Percentiles rank a stretch among this genome's conserved stretches.
Evolutionary conservation across 2,113 vertebrate species (phyloP).

Genomic region (Solea senegalensis): DNA sequence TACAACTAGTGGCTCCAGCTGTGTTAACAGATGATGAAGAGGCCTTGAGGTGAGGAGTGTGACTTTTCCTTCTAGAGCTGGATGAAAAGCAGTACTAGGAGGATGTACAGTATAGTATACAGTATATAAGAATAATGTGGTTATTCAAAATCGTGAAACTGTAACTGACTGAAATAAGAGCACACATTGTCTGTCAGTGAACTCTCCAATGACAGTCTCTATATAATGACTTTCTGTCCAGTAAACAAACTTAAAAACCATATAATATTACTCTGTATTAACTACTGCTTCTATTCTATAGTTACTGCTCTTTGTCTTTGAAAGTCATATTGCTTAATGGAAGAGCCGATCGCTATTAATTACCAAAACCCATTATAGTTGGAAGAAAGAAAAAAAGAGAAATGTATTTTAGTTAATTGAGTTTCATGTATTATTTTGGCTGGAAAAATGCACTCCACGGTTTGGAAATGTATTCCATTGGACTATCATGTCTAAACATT

Average conservation of each 20-base stretch:
- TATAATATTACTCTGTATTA: too few relatives aligned
- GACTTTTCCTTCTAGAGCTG: too few relatives aligned
- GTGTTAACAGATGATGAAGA: too few relatives aligned
- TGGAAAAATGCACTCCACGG: neutral
- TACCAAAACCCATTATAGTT: neutral
- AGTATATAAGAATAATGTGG: too few relatives aligned
- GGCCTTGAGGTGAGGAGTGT: too few relatives aligned
- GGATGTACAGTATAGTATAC: too few relatives aligned
- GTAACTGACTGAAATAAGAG: neutral
- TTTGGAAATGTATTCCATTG: neutral
- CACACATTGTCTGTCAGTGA: neutral
- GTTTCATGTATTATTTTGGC: conserved; percentile 13
- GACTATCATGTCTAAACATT: conserved; percentile 21
- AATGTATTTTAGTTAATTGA: neutral
- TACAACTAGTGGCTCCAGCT: too few relatives aligned
- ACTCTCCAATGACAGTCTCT: neutral
- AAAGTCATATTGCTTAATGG: neutral
- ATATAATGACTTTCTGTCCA: too few relatives aligned
- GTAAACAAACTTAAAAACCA: too few relatives aligned
- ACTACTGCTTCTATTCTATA: neutral
- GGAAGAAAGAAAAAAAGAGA: neutral
- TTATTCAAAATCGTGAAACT: too few relatives aligned
- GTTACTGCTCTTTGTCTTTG: neutral
- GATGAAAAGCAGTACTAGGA: too few relatives aligned
- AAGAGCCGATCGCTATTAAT: conserved; percentile 12